Base-by-base conservation (phyloP, 2,888 invertebrate species). In the Drosophila macrospina region DNA sequence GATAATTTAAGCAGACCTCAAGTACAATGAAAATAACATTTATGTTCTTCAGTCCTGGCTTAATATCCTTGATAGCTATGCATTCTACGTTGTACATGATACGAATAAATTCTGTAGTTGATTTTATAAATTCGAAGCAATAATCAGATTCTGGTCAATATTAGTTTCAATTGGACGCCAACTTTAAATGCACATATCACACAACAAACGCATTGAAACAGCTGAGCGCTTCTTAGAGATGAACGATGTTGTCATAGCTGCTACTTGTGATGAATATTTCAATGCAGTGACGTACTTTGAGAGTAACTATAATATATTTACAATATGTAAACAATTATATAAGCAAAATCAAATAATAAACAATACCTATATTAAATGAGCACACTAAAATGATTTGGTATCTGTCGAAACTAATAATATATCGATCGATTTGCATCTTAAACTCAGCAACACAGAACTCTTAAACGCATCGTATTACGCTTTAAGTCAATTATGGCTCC, bases 1-100 rank as follows among this genome's bases (percentile, higher is more conserved):
- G 48, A 72, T 76, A 65, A 59, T 11, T 48, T 34, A 3, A 8
- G 28, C 75, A 42, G 10, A 75, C 75, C 92, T 99, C 99, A 74
- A 99, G 93, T 65, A 98, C 97, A 85, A 99, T 98, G 92, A 98
- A 98, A 88, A 97, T 95, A 26, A 97, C 95, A 90, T 97, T 98
- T 66, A 99, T 95, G 91, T 97, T 98, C 93, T 98, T 98, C 93
- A 97, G 94, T 24, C 97, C 97, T 10, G 96, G 95, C 89, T 98
- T 96, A 89, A 99, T 94, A 91, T 99, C 98, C 64, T 92, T 91
- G 26, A 91, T 91, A 11, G 89, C 72, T 52, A 91, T 91, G 45
- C 91, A 91, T 50, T 91, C 91, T 3, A 84, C 80, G 72, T 90
- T 91, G 61, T 90, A 91, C 91, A 91, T 91, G 24, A 16, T 50